Percentiles rank a stretch among this genome's conserved stretches.
Evolutionary conservation across 2,888 invertebrate genomes (phyloP).

Genomic region (Heliconius ismenius): DNA sequence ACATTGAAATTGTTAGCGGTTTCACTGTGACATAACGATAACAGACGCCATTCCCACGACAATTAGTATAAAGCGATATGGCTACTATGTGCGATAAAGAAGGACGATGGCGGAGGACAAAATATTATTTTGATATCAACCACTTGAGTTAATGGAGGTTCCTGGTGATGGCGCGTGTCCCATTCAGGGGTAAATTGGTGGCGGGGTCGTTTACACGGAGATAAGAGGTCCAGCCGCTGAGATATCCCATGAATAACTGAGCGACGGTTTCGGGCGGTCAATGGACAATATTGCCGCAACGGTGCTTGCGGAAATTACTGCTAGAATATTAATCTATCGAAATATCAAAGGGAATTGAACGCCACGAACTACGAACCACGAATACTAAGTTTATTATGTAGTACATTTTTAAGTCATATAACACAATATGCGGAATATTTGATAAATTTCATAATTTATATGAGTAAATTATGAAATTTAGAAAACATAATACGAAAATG

Average conservation of each 20-base stretch:
- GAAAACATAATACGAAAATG: not conserved
- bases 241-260: constrained; percentile 68
- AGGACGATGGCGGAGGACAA: constrained; percentile 12
- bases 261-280: constrained; percentile 57
- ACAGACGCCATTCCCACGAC: constrained; percentile 21
- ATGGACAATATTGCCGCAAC: constrained; percentile 51
- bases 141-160: constrained; percentile 21
- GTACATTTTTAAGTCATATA: not conserved
- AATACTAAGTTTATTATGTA: not conserved
- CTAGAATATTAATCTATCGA: constrained; percentile 45
- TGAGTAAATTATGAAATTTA: not conserved
- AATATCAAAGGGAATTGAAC: constrained; percentile 34
- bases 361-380: constrained; percentile 10
- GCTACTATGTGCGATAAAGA: constrained; percentile 10
- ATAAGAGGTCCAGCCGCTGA: constrained; percentile 56
- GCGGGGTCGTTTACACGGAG: constrained; percentile 62
- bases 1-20: constrained; percentile 1
- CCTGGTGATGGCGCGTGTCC: constrained; percentile 3
- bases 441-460: no score
- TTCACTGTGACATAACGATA: constrained; percentile 8
- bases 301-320: constrained; percentile 44
- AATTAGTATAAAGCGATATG: constrained; percentile 13
- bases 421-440: no score
- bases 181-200: constrained; percentile 54
- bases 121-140: constrained; percentile 27